Evolutionary conservation across 2,797 vertebrate species (phyloP).

Genomic region (Pangasius macronema): DNA sequence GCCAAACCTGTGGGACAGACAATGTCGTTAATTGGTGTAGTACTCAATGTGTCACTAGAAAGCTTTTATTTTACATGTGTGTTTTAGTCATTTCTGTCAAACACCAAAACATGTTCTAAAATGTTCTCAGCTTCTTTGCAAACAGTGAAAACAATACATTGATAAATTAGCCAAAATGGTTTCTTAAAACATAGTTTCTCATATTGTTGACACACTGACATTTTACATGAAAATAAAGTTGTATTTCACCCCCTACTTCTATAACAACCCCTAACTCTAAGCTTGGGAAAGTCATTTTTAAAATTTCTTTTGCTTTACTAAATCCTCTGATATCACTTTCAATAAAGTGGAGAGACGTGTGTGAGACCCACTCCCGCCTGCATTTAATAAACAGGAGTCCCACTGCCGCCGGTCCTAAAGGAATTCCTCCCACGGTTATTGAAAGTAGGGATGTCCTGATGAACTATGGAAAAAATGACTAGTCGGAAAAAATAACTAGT

Average conservation of each 20-base stretch:
- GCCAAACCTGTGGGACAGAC: slow-evolving; percentile 50
- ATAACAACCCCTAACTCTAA: too few species aligned
- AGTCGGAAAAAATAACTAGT: too few species aligned
- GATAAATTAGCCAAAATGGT: not conserved
- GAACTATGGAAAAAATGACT: not conserved
- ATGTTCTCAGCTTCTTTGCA: not conserved
- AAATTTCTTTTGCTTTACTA: not conserved
- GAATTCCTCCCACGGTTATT: not conserved
- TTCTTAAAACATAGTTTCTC: not conserved
- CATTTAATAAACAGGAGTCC: too few species aligned
- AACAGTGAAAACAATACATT: not conserved
- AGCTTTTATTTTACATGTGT: not conserved
- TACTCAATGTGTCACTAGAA: not conserved
- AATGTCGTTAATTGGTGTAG: not conserved
- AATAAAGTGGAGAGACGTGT: not conserved
- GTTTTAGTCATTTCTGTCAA: too few species aligned
- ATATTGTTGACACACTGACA: not conserved
- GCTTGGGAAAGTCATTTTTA: too few species aligned
- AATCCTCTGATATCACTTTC: not conserved
- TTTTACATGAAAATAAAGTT: not conserved
- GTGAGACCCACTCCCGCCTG: too few species aligned
- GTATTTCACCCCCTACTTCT: not conserved
- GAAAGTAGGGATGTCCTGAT: not conserved
- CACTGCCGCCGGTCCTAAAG: not conserved
- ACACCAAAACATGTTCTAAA: not conserved